Base-by-base conservation (phyloP, 1,140 invertebrate species). In the Caenorhabditis remanei region DNA sequence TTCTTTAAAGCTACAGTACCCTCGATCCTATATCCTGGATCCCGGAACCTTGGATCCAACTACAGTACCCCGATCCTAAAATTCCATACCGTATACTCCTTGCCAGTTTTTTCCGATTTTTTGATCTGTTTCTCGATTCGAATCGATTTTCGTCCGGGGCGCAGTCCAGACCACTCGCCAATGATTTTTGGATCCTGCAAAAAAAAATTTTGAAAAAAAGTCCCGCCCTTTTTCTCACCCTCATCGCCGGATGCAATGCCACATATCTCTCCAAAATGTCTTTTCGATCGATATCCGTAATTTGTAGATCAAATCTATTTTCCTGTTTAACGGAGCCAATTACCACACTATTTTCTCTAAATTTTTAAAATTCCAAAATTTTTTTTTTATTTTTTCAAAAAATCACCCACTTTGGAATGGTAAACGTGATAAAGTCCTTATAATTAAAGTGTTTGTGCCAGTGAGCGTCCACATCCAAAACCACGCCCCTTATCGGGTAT, bases 281-380 rank as follows among this genome's bases (percentile, higher is more conserved):
- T 55, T 94, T 90, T 0, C 93, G 94, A 89, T 96, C 95, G 32
- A 93, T 87, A 0, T 92, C 89, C 87, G 94, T 93, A 0, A 94
- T 89, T 11, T 92, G 90, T 0, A 91, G 91, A 91, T 95, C 95
- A 90, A 94, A 95, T 91, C 96, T 94, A 82, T 93, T 92, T 88
- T 94, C 93, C 91, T 96, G 95, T 85, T 95, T 94, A 0, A 95
- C 96, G 2, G 96, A 96, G 1, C 96, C 96, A 24, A 96, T 92
- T 53, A 96, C 94, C 0, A 95, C 94, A 32, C 90, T 93, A 16
- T 95, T 93, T 1, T 93, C 56, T 41, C 90, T 92, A 16, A 90
- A 82, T 56, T 2, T n/a, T 55, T 11, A 11, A 16, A 48, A n/a
- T 46, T 4, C 32, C 94, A 24, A 90, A 93, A 19, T 95, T 93